Evolutionary conservation across 1,140 invertebrate genomes (phyloP).

Genomic region (Ruditapes philippinarum): DNA sequence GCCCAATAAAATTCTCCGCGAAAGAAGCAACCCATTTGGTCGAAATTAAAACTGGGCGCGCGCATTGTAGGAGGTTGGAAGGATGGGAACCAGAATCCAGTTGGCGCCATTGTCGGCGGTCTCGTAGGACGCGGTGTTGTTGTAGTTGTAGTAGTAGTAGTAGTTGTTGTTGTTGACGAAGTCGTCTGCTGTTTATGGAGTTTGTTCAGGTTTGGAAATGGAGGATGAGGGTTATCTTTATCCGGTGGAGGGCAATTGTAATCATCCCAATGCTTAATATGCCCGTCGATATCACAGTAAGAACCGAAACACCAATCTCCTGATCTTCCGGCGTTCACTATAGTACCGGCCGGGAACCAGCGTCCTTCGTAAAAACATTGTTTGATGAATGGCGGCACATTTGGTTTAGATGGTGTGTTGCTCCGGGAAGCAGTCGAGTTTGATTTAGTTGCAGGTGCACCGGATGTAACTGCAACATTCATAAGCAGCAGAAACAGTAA

Average conservation of each 20-base stretch:
- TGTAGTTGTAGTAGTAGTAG: neutral
- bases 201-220: constrained; percentile 35
- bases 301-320: constrained; percentile 55
- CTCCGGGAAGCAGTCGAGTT: neutral
- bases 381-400: neutral
- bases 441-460: neutral
- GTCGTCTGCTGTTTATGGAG: neutral
- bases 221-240: neutral
- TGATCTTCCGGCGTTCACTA: constrained; percentile 11
- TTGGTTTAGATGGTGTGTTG: neutral
- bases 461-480: neutral
- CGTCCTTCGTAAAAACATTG: constrained; percentile 57
- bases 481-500: neutral
- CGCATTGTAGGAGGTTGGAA: neutral
- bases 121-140: neutral
- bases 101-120: neutral
- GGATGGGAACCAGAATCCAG: constrained; percentile 9
- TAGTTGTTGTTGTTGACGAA: neutral
- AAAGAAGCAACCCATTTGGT: constrained; percentile 21
- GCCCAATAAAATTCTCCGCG: constrained; percentile 22
- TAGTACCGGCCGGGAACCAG: constrained; percentile 48
- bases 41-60: neutral
- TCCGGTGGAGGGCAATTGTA: constrained; percentile 44
- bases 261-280: constrained; percentile 55
- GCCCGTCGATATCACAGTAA: constrained; percentile 49